Evolutionary conservation across 2,113 vertebrate species (phyloP).

Genomic region (Bubo bubo): DNA sequence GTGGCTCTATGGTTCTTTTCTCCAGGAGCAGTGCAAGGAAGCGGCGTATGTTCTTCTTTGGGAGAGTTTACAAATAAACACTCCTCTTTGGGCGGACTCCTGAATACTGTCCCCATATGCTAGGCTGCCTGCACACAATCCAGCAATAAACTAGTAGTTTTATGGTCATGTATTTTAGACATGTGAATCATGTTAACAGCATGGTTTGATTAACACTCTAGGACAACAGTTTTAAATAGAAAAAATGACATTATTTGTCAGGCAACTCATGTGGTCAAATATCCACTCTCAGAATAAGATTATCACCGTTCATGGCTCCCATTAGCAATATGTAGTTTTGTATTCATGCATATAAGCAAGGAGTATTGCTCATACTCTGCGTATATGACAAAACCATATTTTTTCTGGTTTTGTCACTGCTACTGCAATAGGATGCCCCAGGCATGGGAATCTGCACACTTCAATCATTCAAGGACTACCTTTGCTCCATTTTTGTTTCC

Average conservation of each 20-base stretch:
- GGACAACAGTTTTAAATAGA: background rate
- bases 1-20: background rate
- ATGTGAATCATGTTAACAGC: background rate
- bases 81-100: background rate
- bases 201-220: background rate
- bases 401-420: background rate
- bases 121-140: background rate
- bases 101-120: background rate
- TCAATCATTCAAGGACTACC: slow-evolving; percentile 40
- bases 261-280: background rate
- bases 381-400: background rate
- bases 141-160: background rate
- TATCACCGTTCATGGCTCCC: background rate
- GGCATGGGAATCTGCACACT: slow-evolving; percentile 33
- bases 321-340: background rate
- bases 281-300: background rate
- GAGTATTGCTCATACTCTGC: background rate
- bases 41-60: background rate
- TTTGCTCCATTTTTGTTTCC: slow-evolving; percentile 39
- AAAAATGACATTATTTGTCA: background rate
- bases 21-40: background rate
- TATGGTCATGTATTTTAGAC: background rate
- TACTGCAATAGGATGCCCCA: background rate
- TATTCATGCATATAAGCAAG: background rate
- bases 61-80: background rate